Percentiles rank a stretch among this genome's conserved stretches.
phyloP scores from a whole-genome alignment of 2,888 invertebrate species.

The Psococerastis gibbosa region DNA sequence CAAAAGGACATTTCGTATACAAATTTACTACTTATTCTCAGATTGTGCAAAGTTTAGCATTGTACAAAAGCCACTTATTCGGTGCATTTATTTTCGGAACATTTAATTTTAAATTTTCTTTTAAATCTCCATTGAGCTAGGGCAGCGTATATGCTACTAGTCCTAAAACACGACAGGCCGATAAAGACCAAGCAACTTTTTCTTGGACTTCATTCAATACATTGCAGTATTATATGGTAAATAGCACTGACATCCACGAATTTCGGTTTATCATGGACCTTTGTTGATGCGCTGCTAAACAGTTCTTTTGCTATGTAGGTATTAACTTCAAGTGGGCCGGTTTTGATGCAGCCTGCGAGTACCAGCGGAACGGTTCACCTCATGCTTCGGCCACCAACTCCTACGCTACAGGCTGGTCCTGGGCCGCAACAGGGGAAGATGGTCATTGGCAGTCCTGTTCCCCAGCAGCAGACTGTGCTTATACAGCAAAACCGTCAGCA shows the following conservation, averaged over 20 bases:
- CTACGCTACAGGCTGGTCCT: slow-evolving; percentile 21
- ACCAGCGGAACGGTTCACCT: slow-evolving; percentile 48
- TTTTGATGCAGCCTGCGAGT: slow-evolving; percentile 38
- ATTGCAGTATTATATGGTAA: too few species aligned
- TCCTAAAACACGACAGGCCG: too few species aligned
- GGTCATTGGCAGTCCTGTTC: slow-evolving; percentile 17
- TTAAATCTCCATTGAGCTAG: too few species aligned
- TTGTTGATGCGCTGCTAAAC: too few species aligned
- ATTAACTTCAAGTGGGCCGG: slow-evolving; percentile 23
- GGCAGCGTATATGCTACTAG: too few species aligned
- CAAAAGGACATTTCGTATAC: too few species aligned
- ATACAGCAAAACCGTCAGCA: slow-evolving; percentile 18
- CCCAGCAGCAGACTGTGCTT: slow-evolving; percentile 17
- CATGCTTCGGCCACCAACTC: slow-evolving; percentile 43
- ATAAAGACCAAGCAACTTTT: too few species aligned
- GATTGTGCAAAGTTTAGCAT: too few species aligned
- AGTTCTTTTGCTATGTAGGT: background rate
- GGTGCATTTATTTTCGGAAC: too few species aligned
- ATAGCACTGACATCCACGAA: slow-evolving; percentile 3
- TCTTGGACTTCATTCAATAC: background rate
- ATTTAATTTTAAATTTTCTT: too few species aligned
- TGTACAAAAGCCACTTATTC: too few species aligned
- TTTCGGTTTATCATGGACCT: slow-evolving; percentile 14
- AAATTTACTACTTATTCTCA: too few species aligned
- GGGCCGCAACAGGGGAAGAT: slow-evolving; percentile 23